Conservation (phyloP, 1,140 invertebrate genomes). For the Caenorhabditis briggsae region DNA sequence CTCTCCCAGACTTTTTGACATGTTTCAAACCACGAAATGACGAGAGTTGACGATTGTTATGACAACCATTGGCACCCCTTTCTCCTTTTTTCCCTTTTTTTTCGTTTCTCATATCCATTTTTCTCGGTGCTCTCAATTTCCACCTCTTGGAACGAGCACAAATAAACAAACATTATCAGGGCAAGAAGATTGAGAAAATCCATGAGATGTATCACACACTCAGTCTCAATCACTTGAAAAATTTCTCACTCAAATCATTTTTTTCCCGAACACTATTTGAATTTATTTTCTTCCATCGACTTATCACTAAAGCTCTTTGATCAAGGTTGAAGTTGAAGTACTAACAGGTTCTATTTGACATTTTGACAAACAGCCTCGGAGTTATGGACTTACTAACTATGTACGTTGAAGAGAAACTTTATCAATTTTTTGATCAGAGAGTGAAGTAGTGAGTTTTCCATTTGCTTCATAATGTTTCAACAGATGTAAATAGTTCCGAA, state of each 20-base stretch:
- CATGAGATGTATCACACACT: not conserved
- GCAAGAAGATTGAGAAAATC: not conserved
- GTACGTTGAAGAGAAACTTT: not conserved
- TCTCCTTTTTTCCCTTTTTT: not conserved
- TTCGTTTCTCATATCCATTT: constrained; percentile 13
- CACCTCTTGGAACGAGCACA: not conserved
- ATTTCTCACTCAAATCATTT: not conserved
- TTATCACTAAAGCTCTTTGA: not conserved
- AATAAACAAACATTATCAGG: constrained; percentile 46
- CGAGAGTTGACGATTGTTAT: constrained; percentile 31
- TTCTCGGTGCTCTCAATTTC: constrained; percentile 10
- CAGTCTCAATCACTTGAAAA: no score
- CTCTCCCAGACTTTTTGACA: not conserved
- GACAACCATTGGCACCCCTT: not conserved
- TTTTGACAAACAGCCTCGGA: not conserved
- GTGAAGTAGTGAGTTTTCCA: not conserved
- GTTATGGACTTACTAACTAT: constrained; percentile 16
- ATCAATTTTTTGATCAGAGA: constrained; percentile 28
- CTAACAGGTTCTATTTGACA: constrained; percentile 48
- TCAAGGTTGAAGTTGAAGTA: constrained; percentile 40
- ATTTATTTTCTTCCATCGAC: not conserved
- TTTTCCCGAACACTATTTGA: not conserved
- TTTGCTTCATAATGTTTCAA: no score
- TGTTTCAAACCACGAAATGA: constrained; percentile 15
- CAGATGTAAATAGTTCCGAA: no score